Conservation (phyloP, 2,888 invertebrate genomes). For the Caenorhabditis sp. region DNA sequence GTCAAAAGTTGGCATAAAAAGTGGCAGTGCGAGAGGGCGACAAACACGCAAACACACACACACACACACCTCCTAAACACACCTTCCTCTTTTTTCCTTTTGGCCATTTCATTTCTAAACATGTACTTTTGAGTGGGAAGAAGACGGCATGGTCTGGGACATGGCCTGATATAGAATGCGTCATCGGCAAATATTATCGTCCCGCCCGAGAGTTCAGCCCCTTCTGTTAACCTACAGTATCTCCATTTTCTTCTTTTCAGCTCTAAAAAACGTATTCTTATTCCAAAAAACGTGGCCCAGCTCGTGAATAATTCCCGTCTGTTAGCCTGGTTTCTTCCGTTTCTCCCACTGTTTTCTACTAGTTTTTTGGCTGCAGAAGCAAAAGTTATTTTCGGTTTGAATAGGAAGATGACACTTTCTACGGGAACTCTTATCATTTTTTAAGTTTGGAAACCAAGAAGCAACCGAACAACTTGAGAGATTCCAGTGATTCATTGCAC, state of each 20-base stretch:
- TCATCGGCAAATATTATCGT: constrained; percentile 43
- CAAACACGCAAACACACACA: not conserved
- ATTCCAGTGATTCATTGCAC: constrained; percentile 40
- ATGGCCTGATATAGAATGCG: constrained; percentile 46
- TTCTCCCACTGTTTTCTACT: not conserved
- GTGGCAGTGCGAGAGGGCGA: not conserved
- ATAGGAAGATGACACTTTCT: constrained; percentile 9
- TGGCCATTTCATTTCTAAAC: constrained; percentile 32
- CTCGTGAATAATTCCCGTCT: constrained; percentile 12
- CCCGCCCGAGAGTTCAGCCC: not conserved
- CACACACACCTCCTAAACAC: constrained; percentile 5
- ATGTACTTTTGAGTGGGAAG: constrained; percentile 49
- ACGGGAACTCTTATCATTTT: constrained; percentile 10
- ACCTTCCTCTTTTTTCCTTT: no score
- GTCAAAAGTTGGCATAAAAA: not conserved
- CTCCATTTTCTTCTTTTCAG: constrained; percentile 1
- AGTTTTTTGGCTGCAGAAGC: not conserved
- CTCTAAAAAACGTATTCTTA: not conserved
- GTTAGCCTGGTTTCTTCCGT: not conserved
- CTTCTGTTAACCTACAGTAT: constrained; percentile 29
- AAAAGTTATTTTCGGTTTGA: not conserved
- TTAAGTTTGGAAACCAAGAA: not conserved
- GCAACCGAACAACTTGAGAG: constrained; percentile 7
- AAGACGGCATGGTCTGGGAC: no score
- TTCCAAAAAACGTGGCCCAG: not conserved